Evolutionary conservation across 1,140 invertebrate genomes (phyloP), one percentile per base, ranked within the genome.

Genomic region (Drosophila virilis): DNA sequence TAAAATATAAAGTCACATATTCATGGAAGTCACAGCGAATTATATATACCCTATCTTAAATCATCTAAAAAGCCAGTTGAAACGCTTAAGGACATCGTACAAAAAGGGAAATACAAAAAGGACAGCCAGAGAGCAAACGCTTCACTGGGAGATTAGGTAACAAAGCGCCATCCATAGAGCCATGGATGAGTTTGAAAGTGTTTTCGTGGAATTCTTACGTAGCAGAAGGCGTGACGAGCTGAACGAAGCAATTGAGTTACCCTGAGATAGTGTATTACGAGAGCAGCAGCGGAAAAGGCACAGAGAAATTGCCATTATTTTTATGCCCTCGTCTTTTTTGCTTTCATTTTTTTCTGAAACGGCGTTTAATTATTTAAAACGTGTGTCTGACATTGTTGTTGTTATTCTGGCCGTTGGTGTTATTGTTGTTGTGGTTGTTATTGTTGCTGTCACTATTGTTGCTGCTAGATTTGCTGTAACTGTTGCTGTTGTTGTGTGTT

Each of bases 281-380:
- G 22, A 28, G 22, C 22, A 28, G 22, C 2, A 37, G 42, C 8
- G 13, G 4, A 35, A 46, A 28, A 28, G 22, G 22, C 22, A 28
- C 22, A 5, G 37, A 13, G 54, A 57, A 74, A 69, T 55, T 50
- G 67, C 52, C 52, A 74, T 81, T 79, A 80, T 79, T 73, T 81
- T 54, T 67, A 51, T 66, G 59, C 77, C 48, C 67, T 69, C 67
- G 74, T 82, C 78, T 78, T 32, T 52, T 37, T 52, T 52, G 8
- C 8, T 52, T 1, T 12, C 8, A n/a, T 52, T 45, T 48, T 33
- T 78, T 62, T 50, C 28, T 13, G 15, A 45, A 51, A 43, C 40
- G 58, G 17, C 62, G 51, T 28, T 74, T 77, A 75, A 86, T 86
- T 84, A 84, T 84, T 86, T 84, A 81, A 84, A 84, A 79, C 82